Conservation (phyloP, 2,888 invertebrate species). For the Mechanitis mazaeus region DNA sequence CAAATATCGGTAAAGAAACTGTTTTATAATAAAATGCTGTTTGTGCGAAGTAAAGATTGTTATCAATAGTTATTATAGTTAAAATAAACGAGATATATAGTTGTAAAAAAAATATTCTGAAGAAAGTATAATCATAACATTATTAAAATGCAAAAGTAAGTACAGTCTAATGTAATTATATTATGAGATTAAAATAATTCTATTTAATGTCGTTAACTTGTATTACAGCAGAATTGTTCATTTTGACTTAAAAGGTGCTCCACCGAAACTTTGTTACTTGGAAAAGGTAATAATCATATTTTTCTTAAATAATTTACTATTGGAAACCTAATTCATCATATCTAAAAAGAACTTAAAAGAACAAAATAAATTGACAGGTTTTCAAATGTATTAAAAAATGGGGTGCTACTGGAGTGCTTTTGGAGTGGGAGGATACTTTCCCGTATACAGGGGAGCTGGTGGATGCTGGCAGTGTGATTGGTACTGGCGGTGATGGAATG, state of each 20-base stretch:
- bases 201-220: background rate
- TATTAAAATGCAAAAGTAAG: slow-evolving; percentile 29
- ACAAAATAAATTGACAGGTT: slow-evolving; percentile 36
- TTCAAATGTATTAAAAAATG: slow-evolving; percentile 62
- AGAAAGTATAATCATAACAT: background rate
- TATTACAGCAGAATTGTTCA: slow-evolving; percentile 77
- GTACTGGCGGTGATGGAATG: slow-evolving; percentile 77
- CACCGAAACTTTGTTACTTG: slow-evolving; percentile 80
- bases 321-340: too few species aligned
- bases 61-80: too few species aligned
- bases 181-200: slow-evolving; percentile 4
- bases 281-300: slow-evolving; percentile 47
- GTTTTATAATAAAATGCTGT: too few species aligned
- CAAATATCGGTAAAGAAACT: too few species aligned
- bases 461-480: slow-evolving; percentile 74
- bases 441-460: slow-evolving; percentile 82
- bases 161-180: slow-evolving; percentile 1
- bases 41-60: too few species aligned
- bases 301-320: background rate
- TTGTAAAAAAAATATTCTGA: too few species aligned
- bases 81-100: too few species aligned
- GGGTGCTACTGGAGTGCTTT: slow-evolving; percentile 87
- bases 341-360: too few species aligned
- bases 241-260: slow-evolving; percentile 91
- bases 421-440: slow-evolving; percentile 95